These are phyloP conservation scores for Oncopodura yosiiana DNA, from an alignment of 1,140 invertebrate species.

Conservation along the genomic window DNA sequence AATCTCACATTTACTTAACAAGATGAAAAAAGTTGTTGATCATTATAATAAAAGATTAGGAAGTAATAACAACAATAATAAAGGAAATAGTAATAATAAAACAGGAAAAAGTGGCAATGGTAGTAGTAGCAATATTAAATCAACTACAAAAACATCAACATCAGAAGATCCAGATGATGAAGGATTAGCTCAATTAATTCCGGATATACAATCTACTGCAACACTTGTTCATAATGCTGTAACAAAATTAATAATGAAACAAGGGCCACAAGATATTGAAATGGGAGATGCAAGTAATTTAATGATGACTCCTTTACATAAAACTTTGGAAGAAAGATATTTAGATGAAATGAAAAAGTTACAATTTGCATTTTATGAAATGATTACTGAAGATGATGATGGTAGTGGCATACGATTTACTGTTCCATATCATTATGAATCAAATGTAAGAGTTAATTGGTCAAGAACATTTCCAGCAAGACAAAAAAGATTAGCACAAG, in stretches of 20 bases:
- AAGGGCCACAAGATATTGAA: constrained; percentile 23
- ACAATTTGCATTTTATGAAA: constrained; percentile 85
- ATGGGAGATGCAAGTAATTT: constrained; percentile 18
- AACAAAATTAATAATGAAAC: constrained; percentile 12
- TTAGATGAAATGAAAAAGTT: constrained; percentile 73
- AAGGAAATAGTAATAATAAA: neutral
- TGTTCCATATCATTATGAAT: constrained; percentile 84
- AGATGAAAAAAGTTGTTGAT: constrained; percentile 83
- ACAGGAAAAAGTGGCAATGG: constrained; percentile 8
- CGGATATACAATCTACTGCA: constrained; percentile 76
- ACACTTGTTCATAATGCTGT: constrained; percentile 49
- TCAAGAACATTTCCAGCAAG: constrained; percentile 65
- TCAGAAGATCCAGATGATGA: constrained; percentile 68
- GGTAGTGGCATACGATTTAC: constrained; percentile 67
- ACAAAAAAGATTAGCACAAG: constrained; percentile 86
- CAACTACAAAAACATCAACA: constrained; percentile 40
- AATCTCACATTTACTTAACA: constrained; percentile 59
- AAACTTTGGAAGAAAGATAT: constrained; percentile 58
- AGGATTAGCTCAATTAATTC: constrained; percentile 73
- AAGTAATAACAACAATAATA: constrained; percentile 48
- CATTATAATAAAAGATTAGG: constrained; percentile 73
- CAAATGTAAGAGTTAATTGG: constrained; percentile 72
- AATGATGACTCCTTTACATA: constrained; percentile 43
- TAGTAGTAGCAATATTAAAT: constrained; percentile 24
- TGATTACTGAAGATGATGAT: constrained; percentile 67